These are phyloP conservation scores for Drosophila multiciliata DNA, from an alignment of 2,888 invertebrate genomes.

Conservation along the genomic window DNA sequence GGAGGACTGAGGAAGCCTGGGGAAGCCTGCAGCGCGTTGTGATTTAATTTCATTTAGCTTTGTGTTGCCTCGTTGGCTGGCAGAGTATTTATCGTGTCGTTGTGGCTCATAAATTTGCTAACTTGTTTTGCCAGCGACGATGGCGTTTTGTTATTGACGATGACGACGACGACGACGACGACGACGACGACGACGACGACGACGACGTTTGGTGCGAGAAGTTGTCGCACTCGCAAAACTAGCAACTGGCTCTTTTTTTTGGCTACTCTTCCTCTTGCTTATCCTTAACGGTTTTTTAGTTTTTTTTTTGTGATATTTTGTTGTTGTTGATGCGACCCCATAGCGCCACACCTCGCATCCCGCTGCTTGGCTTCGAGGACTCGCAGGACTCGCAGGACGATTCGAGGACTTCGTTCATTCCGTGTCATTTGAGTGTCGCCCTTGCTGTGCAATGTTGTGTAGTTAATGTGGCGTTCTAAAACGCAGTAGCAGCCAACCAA, in stretches of 20 bases:
- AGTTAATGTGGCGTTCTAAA: slow-evolving; percentile 79
- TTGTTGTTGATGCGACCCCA: slow-evolving; percentile 11
- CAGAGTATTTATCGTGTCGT: slow-evolving; percentile 36
- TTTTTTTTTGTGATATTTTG: neutral
- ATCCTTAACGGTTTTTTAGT: neutral
- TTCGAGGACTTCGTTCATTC: slow-evolving; percentile 11
- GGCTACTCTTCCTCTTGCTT: neutral
- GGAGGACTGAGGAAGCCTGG: no score
- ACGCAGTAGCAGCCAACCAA: slow-evolving; percentile 64
- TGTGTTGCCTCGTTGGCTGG: neutral
- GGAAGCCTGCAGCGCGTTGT: neutral
- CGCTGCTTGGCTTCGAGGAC: neutral
- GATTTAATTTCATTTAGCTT: neutral
- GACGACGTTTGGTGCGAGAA: slow-evolving; percentile 54
- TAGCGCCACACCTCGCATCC: neutral
- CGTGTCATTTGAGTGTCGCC: slow-evolving; percentile 28
- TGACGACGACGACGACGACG: slow-evolving; percentile 57
- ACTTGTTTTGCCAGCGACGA: slow-evolving; percentile 49
- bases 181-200: slow-evolving; percentile 57
- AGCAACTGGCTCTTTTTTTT: slow-evolving; percentile 13
- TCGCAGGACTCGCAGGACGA: neutral
- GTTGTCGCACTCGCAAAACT: neutral
- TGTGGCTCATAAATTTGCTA: slow-evolving; percentile 4
- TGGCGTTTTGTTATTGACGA: slow-evolving; percentile 43
- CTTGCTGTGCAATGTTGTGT: slow-evolving; percentile 71